Base-by-base conservation (phyloP, 2,113 vertebrate genomes). In the Hystrix cristata region DNA sequence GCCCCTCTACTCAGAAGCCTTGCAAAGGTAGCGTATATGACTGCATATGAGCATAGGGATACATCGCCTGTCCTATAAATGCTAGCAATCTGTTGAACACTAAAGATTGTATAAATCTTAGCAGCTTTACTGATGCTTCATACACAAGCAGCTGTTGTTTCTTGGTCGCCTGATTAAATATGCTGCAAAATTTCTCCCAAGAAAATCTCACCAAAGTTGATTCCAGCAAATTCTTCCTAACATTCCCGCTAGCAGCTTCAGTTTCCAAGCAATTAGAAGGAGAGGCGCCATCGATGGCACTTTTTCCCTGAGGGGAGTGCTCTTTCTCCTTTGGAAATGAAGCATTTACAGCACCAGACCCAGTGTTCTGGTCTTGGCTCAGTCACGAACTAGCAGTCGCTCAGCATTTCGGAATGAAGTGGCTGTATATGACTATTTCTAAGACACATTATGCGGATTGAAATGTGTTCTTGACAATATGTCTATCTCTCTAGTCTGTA, bases 121-220 rank as follows among this genome's bases (percentile, higher is more conserved):
- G 97, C 96, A 97, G 97, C 74, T 98, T 98, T 95, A 91, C 97
- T 91, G 97, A 97, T 98, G 98, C 97, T 97, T 97, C 96, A 98
- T 98, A 98, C 96, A 98, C 97, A 97, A 98, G 96, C 97, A 98
- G 97, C 96, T 98, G 97, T 97, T 98, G 95, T 96, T 98, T 98
- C 98, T 98, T 96, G 95, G 95, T 97, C 64, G 97, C 78, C 95
- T 97, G 96, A 97, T 98, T 97, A 98, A 98, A 98, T 98, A 97
- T 97, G 96, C 95, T 96, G 72, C 43, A 95, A 91, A 97, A 97
- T 97, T 97, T 97, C 92, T 97, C 96, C 82, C 95, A 95, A 97
- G 97, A 96, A 98, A 98, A 97, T 98, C 97, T 97, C 97, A 97
- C 96, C 90, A 92, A 95, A 97, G 92, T 95, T 95, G 94, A 98